These are phyloP conservation scores for Nymphicus hollandicus DNA, from an alignment of 2,113 vertebrate species.

Conservation along the genomic window DNA sequence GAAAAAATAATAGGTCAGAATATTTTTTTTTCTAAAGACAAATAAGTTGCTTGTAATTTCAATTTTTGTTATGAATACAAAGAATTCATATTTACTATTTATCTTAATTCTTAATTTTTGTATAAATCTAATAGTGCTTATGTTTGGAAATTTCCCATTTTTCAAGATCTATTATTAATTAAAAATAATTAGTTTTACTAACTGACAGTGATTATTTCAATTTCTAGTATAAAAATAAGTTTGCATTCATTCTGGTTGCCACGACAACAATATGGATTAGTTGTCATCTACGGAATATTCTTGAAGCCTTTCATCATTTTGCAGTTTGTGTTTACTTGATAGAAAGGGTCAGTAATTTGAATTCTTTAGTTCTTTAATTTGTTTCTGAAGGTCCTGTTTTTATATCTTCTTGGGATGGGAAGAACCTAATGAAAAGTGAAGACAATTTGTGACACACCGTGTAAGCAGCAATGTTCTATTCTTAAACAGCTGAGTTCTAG, in stretches of 20 bases:
- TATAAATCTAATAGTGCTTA: neutral
- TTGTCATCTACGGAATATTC: conserved; percentile 23
- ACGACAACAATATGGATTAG: conserved; percentile 19
- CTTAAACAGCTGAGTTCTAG: conserved; percentile 17
- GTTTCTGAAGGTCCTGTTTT: conserved; percentile 15
- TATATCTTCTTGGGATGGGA: neutral
- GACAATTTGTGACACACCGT: neutral
- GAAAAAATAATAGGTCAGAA: neutral
- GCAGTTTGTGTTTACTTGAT: conserved; percentile 17
- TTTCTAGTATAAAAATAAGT: conserved; percentile 57
- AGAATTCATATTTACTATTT: neutral
- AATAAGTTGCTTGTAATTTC: neutral
- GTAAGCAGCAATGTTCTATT: neutral
- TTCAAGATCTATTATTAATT: conserved; percentile 32
- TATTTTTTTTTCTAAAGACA: neutral
- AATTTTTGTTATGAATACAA: neutral
- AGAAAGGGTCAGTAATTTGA: conserved; percentile 24
- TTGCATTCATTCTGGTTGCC: conserved; percentile 54
- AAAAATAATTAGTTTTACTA: conserved; percentile 48
- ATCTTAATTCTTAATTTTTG: neutral
- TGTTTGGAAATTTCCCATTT: neutral
- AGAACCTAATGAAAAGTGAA: neutral
- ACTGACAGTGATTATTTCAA: conserved; percentile 57
- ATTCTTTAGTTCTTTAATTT: conserved; percentile 18
- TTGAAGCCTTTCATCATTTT: neutral